Evolutionary conservation across 2,113 vertebrate genomes (phyloP).

Genomic region (Choloepus hoffmanni): DNA sequence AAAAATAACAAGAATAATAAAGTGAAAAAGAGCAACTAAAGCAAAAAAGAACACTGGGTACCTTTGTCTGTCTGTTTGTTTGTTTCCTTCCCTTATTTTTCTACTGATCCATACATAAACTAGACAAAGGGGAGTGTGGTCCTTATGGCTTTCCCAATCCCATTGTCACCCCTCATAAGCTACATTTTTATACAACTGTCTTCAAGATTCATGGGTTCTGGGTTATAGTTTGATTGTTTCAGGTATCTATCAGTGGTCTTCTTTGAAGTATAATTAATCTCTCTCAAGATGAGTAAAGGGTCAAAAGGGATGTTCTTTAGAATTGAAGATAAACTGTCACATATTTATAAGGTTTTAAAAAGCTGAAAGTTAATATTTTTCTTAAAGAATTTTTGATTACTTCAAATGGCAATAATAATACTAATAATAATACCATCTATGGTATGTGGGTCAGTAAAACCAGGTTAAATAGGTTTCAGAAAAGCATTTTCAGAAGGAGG

Average conservation of each 20-base stretch:
- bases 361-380: not conserved
- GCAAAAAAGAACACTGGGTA: too few species aligned
- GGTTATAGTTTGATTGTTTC: too few species aligned
- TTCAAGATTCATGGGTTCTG: too few species aligned
- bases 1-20: too few species aligned
- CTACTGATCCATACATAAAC: too few species aligned
- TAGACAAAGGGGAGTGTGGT: too few species aligned
- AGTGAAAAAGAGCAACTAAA: too few species aligned
- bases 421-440: slow-evolving; percentile 8
- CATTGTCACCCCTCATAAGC: too few species aligned
- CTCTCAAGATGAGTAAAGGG: not conserved
- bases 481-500: not conserved
- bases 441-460: not conserved
- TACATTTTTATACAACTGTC: too few species aligned
- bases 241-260: not conserved
- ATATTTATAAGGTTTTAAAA: slow-evolving; percentile 12
- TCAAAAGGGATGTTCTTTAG: not conserved
- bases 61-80: too few species aligned
- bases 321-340: slow-evolving; percentile 3
- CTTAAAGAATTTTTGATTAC: slow-evolving; percentile 41
- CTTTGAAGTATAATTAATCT: slow-evolving; percentile 10
- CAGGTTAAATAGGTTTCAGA: slow-evolving; percentile 1
- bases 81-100: too few species aligned
- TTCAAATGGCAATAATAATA: not conserved
- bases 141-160: too few species aligned